Conservation (phyloP, 2,888 invertebrate genomes). For the Ennomos erosarius region DNA sequence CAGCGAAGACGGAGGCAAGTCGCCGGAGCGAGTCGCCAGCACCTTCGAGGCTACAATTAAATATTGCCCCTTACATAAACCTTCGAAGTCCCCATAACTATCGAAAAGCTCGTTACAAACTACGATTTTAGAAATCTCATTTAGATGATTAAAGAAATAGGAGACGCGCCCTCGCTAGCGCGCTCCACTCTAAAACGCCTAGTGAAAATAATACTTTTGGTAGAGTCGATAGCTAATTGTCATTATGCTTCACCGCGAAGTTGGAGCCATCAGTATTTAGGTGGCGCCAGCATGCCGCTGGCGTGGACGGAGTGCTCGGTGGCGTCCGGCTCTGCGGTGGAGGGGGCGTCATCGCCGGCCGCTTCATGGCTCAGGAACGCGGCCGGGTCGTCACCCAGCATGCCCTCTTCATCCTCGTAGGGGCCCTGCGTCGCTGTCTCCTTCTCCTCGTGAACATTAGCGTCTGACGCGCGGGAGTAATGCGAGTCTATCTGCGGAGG, state of each 20-base stretch:
- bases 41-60: conserved; percentile 67
- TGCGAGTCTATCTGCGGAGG: conserved; percentile 86
- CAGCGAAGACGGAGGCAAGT: conserved; percentile 82
- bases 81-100: conserved; percentile 67
- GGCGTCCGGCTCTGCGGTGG: conserved; percentile 86
- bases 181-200: conserved; percentile 62
- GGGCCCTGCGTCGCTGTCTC: conserved; percentile 86
- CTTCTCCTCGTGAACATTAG: conserved; percentile 74
- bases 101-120: conserved; percentile 52
- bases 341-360: conserved; percentile 80
- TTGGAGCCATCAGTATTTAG: conserved; percentile 75
- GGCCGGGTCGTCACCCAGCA: conserved; percentile 85
- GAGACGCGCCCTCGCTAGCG: conserved; percentile 62
- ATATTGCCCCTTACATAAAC: conserved; percentile 69
- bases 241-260: conserved; percentile 53
- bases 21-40: conserved; percentile 79
- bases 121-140: conserved; percentile 66
- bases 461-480: conserved; percentile 83
- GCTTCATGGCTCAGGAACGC: conserved; percentile 73
- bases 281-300: conserved; percentile 83
- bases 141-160: conserved; percentile 57
- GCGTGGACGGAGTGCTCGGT: conserved; percentile 83
- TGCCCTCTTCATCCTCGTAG: conserved; percentile 85
- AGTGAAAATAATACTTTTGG: conserved; percentile 80
- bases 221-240: conserved; percentile 72